These are phyloP conservation scores for Holocentrus rufus DNA, from an alignment of 2,797 vertebrate species.

Conservation along the genomic window DNA sequence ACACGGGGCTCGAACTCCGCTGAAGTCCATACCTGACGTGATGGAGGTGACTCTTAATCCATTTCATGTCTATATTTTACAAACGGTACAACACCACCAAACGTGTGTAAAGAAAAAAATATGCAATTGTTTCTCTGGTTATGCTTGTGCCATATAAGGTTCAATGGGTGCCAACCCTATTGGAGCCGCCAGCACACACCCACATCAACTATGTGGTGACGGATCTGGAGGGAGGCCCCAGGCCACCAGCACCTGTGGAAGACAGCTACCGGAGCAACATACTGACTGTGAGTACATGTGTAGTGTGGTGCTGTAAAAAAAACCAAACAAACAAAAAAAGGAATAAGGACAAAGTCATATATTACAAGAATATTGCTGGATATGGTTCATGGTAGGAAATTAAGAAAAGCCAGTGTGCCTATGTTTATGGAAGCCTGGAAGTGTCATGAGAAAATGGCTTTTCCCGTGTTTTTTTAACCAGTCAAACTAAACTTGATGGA, in stretches of 20 bases:
- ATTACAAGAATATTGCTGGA: too few species aligned
- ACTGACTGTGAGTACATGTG: constrained; percentile 76
- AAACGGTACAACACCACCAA: background rate
- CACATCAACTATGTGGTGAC: constrained; percentile 87
- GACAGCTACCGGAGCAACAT: constrained; percentile 81
- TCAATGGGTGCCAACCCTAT: constrained; percentile 86
- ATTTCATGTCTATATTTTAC: background rate
- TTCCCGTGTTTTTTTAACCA: background rate
- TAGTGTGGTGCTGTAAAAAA: constrained; percentile 18
- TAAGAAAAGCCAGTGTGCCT: background rate
- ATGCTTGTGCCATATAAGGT: constrained; percentile 75
- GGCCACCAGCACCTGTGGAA: constrained; percentile 83
- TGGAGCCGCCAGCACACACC: constrained; percentile 87
- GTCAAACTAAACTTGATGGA: background rate
- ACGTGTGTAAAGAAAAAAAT: background rate
- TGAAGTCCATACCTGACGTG: constrained; percentile 86
- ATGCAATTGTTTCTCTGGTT: background rate
- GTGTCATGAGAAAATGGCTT: background rate
- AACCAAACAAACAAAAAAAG: too few species aligned
- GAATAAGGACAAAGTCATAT: background rate
- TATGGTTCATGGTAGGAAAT: too few species aligned
- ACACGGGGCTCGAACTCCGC: constrained; percentile 92
- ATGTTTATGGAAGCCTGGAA: background rate
- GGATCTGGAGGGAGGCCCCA: constrained; percentile 87
- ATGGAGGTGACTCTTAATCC: constrained; percentile 81